These are phyloP conservation scores for Pelobates cultripes DNA, from an alignment of 2,797 vertebrate species.

Conservation along the genomic window DNA sequence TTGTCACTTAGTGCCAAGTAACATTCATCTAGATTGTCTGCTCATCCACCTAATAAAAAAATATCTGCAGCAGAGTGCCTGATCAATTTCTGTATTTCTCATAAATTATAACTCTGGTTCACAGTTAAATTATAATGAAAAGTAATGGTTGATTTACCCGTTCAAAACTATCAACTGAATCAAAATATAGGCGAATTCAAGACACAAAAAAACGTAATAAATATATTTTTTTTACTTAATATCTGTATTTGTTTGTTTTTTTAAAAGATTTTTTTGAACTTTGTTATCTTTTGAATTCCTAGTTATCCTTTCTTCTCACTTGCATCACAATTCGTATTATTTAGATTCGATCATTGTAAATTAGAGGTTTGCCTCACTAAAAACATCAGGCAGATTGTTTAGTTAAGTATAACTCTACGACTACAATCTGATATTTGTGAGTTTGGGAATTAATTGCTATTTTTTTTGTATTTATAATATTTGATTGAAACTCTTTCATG, in stretches of 20 bases:
- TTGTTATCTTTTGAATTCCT: neutral
- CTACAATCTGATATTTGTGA: no score
- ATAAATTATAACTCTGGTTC: constrained; percentile 4
- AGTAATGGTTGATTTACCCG: constrained; percentile 8
- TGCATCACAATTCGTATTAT: no score
- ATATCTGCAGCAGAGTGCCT: constrained; percentile 48
- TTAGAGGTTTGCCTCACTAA: no score
- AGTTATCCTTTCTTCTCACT: no score
- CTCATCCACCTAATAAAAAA: constrained; percentile 59
- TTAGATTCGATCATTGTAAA: no score
- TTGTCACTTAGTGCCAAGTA: constrained; percentile 65
- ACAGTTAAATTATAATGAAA: constrained; percentile 45
- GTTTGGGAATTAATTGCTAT: no score
- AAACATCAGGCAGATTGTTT: no score
- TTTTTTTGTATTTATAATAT: no score
- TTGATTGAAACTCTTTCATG: no score
- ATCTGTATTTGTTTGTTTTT: neutral
- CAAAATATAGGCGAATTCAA: constrained; percentile 20
- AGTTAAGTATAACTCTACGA: no score
- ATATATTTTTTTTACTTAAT: neutral
- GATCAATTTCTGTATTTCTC: constrained; percentile 50
- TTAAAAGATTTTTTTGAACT: neutral
- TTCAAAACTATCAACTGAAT: constrained; percentile 46
- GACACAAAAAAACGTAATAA: neutral
- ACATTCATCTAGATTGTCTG: constrained; percentile 63